Conservation (phyloP, 1,140 invertebrate genomes). For the Sinella curviseta region DNA sequence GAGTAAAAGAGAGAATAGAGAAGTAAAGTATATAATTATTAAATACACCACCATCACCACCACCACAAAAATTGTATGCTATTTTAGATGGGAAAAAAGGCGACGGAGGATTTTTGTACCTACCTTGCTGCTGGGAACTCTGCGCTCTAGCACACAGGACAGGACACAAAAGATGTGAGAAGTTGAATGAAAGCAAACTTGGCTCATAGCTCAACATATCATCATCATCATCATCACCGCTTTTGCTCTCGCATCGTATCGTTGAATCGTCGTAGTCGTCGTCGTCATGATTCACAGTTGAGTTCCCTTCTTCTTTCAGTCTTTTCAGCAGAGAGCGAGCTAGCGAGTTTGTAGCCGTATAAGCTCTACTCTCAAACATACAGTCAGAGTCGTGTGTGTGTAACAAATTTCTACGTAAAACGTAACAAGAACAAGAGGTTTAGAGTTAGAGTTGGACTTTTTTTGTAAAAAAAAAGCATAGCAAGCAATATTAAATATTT, state of each 20-base stretch:
- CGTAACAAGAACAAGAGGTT: too few species aligned
- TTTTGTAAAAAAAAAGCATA: neutral
- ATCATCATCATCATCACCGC: neutral
- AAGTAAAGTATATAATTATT: too few species aligned
- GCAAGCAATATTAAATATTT: neutral
- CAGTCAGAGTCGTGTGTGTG: neutral
- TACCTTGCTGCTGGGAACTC: slow-evolving; percentile 24
- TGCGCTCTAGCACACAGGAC: slow-evolving; percentile 15
- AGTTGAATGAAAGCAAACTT: slow-evolving; percentile 20
- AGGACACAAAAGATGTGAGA: slow-evolving; percentile 18
- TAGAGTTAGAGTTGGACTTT: neutral
- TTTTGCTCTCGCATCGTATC: neutral
- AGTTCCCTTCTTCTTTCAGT: neutral
- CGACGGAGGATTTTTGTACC: neutral
- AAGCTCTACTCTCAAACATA: neutral
- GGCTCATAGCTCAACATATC: slow-evolving; percentile 8
- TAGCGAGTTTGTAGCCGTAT: neutral
- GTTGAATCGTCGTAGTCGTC: too few species aligned
- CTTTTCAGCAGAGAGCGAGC: neutral
- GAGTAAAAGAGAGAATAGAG: too few species aligned
- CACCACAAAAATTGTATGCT: neutral
- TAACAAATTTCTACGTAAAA: too few species aligned
- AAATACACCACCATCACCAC: neutral
- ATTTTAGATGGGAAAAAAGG: slow-evolving; percentile 2
- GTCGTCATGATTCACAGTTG: slow-evolving; percentile 7